Evolutionary conservation across 1,140 invertebrate genomes (phyloP).

Genomic region (Eupristina koningsbergeri): DNA sequence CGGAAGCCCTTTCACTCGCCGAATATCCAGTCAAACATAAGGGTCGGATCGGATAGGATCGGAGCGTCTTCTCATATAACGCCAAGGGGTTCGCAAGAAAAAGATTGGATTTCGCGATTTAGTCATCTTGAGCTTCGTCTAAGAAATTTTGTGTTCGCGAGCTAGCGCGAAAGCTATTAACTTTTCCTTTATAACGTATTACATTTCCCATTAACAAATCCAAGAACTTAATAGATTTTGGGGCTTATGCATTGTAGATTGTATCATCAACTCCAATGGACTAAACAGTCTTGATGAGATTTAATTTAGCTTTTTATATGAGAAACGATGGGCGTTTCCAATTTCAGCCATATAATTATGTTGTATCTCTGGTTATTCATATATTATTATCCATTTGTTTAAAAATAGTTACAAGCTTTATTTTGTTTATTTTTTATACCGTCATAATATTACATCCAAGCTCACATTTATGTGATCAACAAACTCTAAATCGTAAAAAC

Average conservation of each 20-base stretch:
- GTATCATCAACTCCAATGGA: conserved; percentile 11
- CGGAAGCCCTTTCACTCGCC: conserved; percentile 68
- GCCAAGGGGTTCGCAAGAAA: neutral
- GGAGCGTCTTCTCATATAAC: neutral
- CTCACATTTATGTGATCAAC: no score
- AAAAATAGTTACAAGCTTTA: no score
- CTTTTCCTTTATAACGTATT: neutral
- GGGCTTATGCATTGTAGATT: neutral
- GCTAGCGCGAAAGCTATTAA: conserved; percentile 12
- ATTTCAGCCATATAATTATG: neutral
- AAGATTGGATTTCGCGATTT: neutral
- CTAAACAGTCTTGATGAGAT: conserved; percentile 20
- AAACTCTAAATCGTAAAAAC: no score
- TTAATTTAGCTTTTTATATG: conserved; percentile 28
- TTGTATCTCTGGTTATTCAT: no score
- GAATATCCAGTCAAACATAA: conserved; percentile 53
- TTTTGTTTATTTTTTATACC: no score
- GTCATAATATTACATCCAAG: no score
- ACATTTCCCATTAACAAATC: neutral
- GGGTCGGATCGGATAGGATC: neutral
- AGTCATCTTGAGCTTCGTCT: neutral
- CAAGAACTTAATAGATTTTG: neutral
- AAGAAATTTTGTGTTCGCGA: neutral
- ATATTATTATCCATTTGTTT: no score
- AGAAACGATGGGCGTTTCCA: neutral